phyloP scores from a whole-genome alignment of 1,140 invertebrate species.

The Zaprionus inermis region DNA sequence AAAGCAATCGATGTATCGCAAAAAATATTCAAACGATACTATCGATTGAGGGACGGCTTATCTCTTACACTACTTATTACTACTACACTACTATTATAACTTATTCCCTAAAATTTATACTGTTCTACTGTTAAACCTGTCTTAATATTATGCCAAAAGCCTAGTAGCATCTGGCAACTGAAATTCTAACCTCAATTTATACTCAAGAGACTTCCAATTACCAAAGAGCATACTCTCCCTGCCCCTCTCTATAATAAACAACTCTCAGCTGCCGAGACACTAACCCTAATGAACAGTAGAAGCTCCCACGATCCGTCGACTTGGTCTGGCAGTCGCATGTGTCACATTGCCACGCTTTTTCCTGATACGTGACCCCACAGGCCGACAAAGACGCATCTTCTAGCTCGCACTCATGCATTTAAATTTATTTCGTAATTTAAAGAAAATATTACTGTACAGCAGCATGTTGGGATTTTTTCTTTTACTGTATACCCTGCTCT shows the following conservation, averaged over 20 bases:
- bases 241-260: neutral
- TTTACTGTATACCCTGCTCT: neutral
- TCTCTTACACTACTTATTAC: too few relatives aligned
- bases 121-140: too few relatives aligned
- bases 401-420: conserved; percentile 50
- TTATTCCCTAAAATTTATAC: too few relatives aligned
- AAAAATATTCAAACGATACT: too few relatives aligned
- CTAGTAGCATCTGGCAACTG: conserved; percentile 30
- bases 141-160: neutral
- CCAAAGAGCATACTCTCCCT: conserved; percentile 22
- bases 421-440: conserved; percentile 82
- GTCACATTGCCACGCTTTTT: conserved; percentile 28
- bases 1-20: too few relatives aligned
- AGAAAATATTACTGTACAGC: conserved; percentile 70
- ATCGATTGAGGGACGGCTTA: too few relatives aligned
- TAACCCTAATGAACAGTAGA: conserved; percentile 52
- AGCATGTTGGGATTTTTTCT: neutral
- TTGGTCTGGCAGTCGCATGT: conserved; percentile 29
- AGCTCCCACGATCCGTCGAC: conserved; percentile 9
- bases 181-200: conserved; percentile 21
- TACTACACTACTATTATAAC: too few relatives aligned
- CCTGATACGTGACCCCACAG: conserved; percentile 15
- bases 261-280: conserved; percentile 44
- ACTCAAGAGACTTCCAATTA: conserved; percentile 68
- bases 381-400: conserved; percentile 13